Conservation (phyloP, 1,140 invertebrate genomes). For the Cylas formicarius region DNA sequence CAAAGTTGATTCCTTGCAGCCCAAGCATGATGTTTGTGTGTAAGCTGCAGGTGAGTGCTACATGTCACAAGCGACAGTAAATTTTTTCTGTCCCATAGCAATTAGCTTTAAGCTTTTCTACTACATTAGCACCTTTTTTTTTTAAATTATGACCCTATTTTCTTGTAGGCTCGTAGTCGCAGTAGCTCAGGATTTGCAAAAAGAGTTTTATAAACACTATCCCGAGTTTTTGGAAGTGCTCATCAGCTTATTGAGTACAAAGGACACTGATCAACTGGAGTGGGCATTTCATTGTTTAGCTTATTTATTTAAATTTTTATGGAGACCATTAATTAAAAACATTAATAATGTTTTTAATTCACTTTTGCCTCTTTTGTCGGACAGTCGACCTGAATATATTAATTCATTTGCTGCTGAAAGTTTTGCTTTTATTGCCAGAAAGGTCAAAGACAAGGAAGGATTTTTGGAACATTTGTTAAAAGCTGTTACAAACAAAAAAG, state of each 20-base stretch:
- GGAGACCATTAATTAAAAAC: constrained; percentile 73
- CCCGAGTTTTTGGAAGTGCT: constrained; percentile 59
- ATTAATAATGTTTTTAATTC: constrained; percentile 65
- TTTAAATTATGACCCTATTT: no score
- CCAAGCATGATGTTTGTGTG: no score
- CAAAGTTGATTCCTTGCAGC: no score
- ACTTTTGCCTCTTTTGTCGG: constrained; percentile 67
- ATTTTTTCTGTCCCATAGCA: constrained; percentile 1
- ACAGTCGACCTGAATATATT: constrained; percentile 68
- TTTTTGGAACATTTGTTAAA: constrained; percentile 66
- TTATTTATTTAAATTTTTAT: constrained; percentile 83
- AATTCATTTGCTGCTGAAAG: constrained; percentile 89
- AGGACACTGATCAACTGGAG: constrained; percentile 76
- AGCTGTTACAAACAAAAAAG: constrained; percentile 55
- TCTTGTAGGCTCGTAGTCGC: constrained; percentile 71
- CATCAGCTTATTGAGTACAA: constrained; percentile 64
- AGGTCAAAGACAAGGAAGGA: constrained; percentile 71
- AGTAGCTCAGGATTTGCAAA: constrained; percentile 73
- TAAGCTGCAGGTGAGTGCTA: no score
- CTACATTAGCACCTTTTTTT: constrained; percentile 9
- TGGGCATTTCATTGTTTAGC: constrained; percentile 76
- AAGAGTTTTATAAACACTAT: constrained; percentile 82
- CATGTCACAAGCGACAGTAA: constrained; percentile 10
- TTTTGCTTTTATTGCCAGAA: constrained; percentile 85
- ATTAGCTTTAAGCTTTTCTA: constrained; percentile 10